These are phyloP conservation scores for Rhombomys opimus DNA, from an alignment of 2,113 vertebrate species.

Conservation along the genomic window DNA sequence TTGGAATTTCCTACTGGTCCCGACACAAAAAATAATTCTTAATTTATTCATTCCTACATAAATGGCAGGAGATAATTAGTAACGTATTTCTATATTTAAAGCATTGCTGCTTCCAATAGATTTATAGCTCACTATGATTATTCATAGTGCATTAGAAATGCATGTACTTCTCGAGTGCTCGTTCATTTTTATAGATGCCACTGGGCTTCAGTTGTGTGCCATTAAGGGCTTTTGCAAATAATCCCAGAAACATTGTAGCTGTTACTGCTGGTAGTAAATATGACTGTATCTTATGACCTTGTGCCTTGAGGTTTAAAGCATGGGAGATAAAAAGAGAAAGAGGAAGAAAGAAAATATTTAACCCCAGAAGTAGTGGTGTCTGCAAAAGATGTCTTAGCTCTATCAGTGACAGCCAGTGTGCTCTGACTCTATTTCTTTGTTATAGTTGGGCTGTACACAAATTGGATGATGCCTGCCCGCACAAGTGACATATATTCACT, in stretches of 20 bases:
- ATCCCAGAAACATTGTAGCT: constrained; percentile 19
- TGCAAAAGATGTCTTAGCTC: background rate
- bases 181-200: constrained; percentile 31
- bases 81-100: background rate
- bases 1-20: background rate
- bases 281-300: constrained; percentile 1
- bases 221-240: constrained; percentile 35
- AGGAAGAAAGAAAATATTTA: background rate
- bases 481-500: fast-evolving
- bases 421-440: background rate
- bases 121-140: constrained; percentile 47
- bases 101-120: background rate
- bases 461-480: background rate
- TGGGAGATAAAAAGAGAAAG: background rate
- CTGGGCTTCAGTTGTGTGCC: background rate
- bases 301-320: background rate
- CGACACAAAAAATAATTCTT: background rate
- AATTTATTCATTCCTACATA: background rate
- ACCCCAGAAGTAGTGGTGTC: background rate
- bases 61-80: background rate
- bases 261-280: constrained; percentile 21
- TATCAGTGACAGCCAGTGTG: background rate
- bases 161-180: background rate
- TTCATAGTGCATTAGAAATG: constrained; percentile 61
- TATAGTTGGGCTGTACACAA: background rate